Percentiles rank a stretch among this genome's conserved stretches.
phyloP scores from a whole-genome alignment of 2,113 vertebrate genomes.

The Chauna torquata region DNA sequence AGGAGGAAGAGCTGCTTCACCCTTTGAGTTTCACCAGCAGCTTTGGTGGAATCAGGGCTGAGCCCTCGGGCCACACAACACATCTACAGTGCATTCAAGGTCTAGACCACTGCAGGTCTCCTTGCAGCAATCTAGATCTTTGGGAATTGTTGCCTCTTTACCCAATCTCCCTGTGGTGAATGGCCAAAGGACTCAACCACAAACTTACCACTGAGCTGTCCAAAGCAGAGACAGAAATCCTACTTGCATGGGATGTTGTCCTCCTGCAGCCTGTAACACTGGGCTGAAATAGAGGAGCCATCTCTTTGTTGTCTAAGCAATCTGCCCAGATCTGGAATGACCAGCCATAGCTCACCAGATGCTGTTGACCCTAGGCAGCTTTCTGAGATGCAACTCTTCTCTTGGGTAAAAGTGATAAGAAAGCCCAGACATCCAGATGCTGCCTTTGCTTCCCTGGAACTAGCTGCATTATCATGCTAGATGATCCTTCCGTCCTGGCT shows the following conservation, averaged over 20 bases:
- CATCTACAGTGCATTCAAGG: neutral
- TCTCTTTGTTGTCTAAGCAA: neutral
- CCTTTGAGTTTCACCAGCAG: neutral
- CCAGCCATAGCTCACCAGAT: neutral
- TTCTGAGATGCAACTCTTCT: neutral
- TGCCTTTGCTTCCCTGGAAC: neutral
- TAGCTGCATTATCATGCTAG: neutral
- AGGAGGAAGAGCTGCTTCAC: neutral
- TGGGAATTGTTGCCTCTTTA: neutral
- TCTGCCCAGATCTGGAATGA: neutral
- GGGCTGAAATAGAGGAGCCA: neutral
- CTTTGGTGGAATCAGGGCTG: neutral
- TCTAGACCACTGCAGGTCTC: neutral
- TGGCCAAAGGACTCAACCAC: neutral
- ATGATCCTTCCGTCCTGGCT: neutral
- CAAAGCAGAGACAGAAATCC: neutral
- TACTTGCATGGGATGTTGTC: neutral
- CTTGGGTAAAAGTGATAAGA: neutral
- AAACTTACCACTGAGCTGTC: neutral
- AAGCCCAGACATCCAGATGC: fast-evolving
- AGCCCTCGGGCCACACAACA: neutral
- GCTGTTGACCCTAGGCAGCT: neutral
- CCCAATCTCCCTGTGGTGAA: neutral
- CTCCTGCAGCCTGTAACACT: neutral
- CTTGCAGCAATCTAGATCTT: neutral